Conservation (phyloP, 1,140 invertebrate genomes). For the Dufourea novaeangliae region DNA sequence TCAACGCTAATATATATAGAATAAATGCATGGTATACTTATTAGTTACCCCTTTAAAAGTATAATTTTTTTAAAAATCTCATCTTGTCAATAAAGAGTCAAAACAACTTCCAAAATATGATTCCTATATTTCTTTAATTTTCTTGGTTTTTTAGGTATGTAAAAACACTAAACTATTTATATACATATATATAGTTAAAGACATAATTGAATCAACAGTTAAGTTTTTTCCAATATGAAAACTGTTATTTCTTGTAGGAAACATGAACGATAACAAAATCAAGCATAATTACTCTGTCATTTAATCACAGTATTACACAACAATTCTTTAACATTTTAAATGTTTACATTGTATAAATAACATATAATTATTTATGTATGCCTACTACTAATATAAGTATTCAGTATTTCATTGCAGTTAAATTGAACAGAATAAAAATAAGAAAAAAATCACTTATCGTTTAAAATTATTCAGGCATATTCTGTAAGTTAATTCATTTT, state of each 20-base stretch:
- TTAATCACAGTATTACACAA: background rate
- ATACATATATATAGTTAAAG: background rate
- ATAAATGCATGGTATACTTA: background rate
- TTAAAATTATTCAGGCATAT: background rate
- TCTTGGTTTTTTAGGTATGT: too few relatives aligned
- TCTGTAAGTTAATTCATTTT: background rate
- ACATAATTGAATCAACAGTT: constrained; percentile 7
- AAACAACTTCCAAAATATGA: background rate
- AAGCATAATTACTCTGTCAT: background rate
- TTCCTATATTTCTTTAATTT: background rate
- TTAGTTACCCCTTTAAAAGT: background rate
- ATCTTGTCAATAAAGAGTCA: background rate
- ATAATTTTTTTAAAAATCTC: constrained; percentile 3
- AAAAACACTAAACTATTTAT: too few relatives aligned
- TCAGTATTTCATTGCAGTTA: too few relatives aligned
- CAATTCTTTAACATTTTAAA: background rate
- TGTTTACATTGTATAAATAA: too few relatives aligned
- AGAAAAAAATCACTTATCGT: too few relatives aligned
- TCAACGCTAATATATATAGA: background rate
- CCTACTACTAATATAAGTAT: too few relatives aligned
- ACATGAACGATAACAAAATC: background rate
- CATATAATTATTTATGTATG: background rate
- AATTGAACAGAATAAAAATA: too few relatives aligned
- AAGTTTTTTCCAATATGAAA: background rate
- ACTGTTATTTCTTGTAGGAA: background rate